A percentile compares a stretch with the other conserved stretches of the same genome.
phyloP scores from a whole-genome alignment of 1,140 invertebrate species.

The Lepidurus couesii region DNA sequence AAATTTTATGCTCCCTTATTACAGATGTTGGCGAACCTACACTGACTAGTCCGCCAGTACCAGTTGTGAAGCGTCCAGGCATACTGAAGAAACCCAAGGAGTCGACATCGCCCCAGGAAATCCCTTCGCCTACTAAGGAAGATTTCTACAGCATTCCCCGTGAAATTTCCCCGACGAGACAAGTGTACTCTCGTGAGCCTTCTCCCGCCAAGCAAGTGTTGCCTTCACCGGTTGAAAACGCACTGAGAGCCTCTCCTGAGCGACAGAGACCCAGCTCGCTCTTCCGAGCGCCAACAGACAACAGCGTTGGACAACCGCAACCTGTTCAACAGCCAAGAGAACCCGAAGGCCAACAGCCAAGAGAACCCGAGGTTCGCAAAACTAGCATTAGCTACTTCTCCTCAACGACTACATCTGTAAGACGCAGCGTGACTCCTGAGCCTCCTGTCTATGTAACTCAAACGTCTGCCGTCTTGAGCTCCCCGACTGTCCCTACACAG shows the following conservation, averaged over 20 bases:
- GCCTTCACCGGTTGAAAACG: not conserved
- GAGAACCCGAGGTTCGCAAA: not conserved
- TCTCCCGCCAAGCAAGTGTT: conserved; percentile 11
- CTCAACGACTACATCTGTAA: not conserved
- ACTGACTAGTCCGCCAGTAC: conserved; percentile 11
- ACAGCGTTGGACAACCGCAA: not conserved
- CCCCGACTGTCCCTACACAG: not conserved
- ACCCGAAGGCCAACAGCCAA: not conserved
- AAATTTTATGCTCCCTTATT: not conserved
- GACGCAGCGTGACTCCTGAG: not conserved
- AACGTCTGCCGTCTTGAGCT: not conserved
- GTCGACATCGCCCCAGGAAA: conserved; percentile 29
- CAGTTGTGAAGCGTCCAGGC: conserved; percentile 35
- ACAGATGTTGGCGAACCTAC: not conserved
- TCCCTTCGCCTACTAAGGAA: conserved; percentile 31
- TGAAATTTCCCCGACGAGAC: not conserved
- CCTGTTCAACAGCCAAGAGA: not conserved
- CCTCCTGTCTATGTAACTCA: not conserved
- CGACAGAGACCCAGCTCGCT: not conserved
- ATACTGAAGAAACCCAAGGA: conserved; percentile 38
- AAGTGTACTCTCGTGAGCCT: not conserved
- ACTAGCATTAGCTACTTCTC: not conserved
- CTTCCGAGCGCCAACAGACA: not conserved
- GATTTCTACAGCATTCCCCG: not conserved
- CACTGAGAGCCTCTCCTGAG: not conserved